Evolutionary conservation across 2,797 vertebrate genomes (phyloP), one percentile per base, ranked within the genome.

Genomic region (Gymnothorax reevesii): DNA sequence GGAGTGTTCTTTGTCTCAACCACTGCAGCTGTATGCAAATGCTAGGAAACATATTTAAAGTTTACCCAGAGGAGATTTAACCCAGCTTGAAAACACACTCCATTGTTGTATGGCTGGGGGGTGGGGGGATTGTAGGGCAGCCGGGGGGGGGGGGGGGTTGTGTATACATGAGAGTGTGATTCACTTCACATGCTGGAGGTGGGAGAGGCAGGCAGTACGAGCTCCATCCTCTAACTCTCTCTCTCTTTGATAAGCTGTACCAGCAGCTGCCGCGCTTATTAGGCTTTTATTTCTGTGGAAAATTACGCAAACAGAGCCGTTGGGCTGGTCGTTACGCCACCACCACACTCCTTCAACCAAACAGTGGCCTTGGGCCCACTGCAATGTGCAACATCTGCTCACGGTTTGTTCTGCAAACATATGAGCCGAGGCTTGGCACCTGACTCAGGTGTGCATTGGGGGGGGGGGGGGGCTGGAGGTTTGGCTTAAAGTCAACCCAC

Each of bases 11-110:
- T 93, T 90, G 95, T 94, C 95, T 98, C 98, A 98, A 97, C 27
- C 96, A 96, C 95, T 90, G 97, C 98, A 99, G 98, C 98, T 99
- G 98, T 99, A 99, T 99, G 98, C 97, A 97, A 99, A 99, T 99
- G 89, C 89, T 62, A 86, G 92, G 91, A 89, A 96, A 97, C 94
- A 92, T 94, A 93, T 94, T 93, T 92, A 94, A 90, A 95, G 94
- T 97, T 97, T 97, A 97, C 95, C 96, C 94, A 95, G 93, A 92
- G 92, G 91, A 94, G 95, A 94, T 96, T 97, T 97, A 97, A 97
- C 95, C 96, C 95, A 94, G 94, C 95, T 93, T 93, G 91, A 92
- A 94, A 95, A 94, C 93, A 93, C 90, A 84, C 88, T 86, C 94
- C 94, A 97, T 98, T 98, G 97, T 97, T 95, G 91, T 89, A 90